Evolutionary conservation across 1,140 invertebrate species (phyloP).

Genomic region (Acyrthosiphon pisum): DNA sequence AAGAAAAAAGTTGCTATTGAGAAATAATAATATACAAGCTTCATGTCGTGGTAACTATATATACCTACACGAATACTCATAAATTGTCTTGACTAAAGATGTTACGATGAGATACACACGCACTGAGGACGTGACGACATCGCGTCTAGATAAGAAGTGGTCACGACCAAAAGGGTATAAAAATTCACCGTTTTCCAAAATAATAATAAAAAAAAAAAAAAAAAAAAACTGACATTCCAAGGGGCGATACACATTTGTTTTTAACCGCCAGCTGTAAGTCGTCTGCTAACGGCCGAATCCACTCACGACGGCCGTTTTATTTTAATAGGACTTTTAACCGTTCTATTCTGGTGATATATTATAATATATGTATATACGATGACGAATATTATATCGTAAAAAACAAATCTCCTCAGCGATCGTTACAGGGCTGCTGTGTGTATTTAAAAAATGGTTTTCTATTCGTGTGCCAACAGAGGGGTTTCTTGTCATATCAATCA

Average conservation of each 20-base stretch:
- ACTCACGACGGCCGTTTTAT: conserved; percentile 49
- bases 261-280: conserved; percentile 45
- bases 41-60: neutral
- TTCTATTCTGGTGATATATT: conserved; percentile 55
- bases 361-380: conserved; percentile 14
- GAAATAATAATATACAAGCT: conserved; percentile 8
- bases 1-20: conserved; percentile 15
- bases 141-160: conserved; percentile 42
- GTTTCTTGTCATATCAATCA: conserved; percentile 40
- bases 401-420: conserved; percentile 47
- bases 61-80: conserved; percentile 22
- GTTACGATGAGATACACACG: conserved; percentile 38
- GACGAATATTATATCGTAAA: conserved; percentile 52
- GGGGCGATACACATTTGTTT: conserved; percentile 17
- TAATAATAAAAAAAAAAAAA: neutral
- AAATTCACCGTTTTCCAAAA: conserved; percentile 18
- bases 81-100: conserved; percentile 44
- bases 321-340: conserved; percentile 49
- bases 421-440: conserved; percentile 36
- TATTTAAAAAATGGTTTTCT: conserved; percentile 43
- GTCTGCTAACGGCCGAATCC: conserved; percentile 45
- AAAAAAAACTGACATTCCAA: conserved; percentile 20
- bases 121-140: conserved; percentile 31
- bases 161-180: conserved; percentile 44
- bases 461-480: conserved; percentile 46